A percentile compares a stretch with the other conserved stretches of the same genome.
Evolutionary conservation across 2,888 invertebrate genomes (phyloP).

Genomic region (Lottia gigantea): DNA sequence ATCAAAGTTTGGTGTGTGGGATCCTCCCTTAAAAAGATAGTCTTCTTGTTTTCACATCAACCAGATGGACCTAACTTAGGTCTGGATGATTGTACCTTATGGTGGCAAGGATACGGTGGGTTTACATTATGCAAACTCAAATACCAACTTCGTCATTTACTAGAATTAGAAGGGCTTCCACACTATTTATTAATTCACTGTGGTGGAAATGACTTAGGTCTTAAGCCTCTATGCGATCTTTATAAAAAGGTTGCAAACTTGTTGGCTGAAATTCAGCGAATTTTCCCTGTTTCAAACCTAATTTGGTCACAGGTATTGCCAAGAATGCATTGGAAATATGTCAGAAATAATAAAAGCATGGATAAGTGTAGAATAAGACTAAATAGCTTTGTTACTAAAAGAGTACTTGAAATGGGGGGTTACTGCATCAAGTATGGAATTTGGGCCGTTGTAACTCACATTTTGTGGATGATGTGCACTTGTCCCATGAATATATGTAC

Average conservation of each 20-base stretch:
- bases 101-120: not conserved
- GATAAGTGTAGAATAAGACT: not conserved
- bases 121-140: not conserved
- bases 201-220: too few relatives aligned
- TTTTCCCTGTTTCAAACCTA: too few relatives aligned
- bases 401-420: not conserved
- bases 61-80: not conserved
- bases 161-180: not conserved
- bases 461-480: too few relatives aligned
- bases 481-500: too few relatives aligned
- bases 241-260: too few relatives aligned
- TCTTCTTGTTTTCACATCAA: too few relatives aligned
- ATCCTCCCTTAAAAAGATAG: too few relatives aligned
- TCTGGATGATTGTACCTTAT: not conserved
- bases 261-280: too few relatives aligned
- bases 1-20: too few relatives aligned
- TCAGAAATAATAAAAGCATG: not conserved
- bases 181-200: not conserved
- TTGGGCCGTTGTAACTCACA: too few relatives aligned
- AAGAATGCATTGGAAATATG: not conserved
- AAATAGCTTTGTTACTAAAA: not conserved
- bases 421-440: too few relatives aligned
- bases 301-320: not conserved
- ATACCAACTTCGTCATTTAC: not conserved
- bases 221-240: too few relatives aligned